Conservation (phyloP, 2,113 vertebrate genomes). For the Eurypyga helias region DNA sequence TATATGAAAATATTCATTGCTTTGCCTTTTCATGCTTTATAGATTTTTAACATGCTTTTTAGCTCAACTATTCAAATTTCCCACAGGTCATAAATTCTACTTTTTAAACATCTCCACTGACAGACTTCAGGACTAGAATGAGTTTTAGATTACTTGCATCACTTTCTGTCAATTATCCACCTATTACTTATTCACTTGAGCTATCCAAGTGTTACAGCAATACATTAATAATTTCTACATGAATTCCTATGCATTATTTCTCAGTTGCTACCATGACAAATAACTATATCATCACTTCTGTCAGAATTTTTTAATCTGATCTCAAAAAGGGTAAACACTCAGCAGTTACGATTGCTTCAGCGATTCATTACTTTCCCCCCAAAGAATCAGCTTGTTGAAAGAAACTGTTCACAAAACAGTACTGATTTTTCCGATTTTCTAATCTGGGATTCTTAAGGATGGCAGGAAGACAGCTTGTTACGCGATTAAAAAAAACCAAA, state of each 20-base stretch:
- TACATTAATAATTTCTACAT: background rate
- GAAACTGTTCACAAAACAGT: background rate
- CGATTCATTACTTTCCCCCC: background rate
- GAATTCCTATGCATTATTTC: background rate
- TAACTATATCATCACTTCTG: background rate
- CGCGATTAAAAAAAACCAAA: background rate
- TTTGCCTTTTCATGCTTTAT: background rate
- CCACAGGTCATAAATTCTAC: background rate
- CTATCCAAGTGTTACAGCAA: background rate
- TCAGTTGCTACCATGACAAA: background rate
- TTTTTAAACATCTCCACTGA: background rate
- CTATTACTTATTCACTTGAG: background rate
- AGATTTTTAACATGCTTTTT: background rate
- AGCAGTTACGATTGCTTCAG: background rate
- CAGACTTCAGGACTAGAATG: background rate
- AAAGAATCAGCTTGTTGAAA: background rate
- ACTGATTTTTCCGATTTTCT: background rate
- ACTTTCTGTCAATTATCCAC: background rate
- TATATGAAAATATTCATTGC: background rate
- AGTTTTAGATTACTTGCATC: background rate
- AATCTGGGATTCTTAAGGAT: background rate
- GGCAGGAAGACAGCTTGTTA: background rate
- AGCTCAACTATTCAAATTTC: background rate
- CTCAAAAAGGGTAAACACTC: background rate
- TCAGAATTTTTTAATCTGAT: background rate